Conservation (phyloP, 2,888 invertebrate genomes). For the Flexamia atlantica region DNA sequence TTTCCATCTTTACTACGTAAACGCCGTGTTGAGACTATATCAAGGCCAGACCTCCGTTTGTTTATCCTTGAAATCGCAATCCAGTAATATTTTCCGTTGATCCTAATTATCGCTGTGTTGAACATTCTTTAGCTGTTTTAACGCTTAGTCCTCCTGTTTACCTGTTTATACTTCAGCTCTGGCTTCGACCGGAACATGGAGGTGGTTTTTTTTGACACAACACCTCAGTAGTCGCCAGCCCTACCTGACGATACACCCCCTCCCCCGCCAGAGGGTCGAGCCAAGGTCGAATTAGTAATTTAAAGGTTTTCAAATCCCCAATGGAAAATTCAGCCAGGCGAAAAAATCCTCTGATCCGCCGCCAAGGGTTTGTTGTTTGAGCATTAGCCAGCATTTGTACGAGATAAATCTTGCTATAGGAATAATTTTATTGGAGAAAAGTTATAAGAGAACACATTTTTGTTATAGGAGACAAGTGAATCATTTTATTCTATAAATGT, state of each 20-base stretch:
- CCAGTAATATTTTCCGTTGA: background rate
- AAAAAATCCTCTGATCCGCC: constrained; percentile 12
- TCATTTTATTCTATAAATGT: too few relatives aligned
- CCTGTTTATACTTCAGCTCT: too few relatives aligned
- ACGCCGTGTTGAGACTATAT: background rate
- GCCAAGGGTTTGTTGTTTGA: constrained; percentile 9
- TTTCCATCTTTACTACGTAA: background rate
- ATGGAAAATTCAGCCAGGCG: constrained; percentile 11
- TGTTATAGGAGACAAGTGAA: too few relatives aligned
- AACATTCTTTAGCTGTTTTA: background rate
- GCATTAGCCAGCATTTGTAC: too few relatives aligned
- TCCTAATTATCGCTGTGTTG: background rate
- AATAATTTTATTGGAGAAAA: too few relatives aligned
- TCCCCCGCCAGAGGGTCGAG: background rate
- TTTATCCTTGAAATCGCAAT: background rate
- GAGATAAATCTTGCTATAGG: too few relatives aligned
- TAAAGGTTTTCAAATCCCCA: background rate
- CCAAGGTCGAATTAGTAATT: background rate
- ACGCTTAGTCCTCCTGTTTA: too few relatives aligned
- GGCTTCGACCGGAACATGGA: too few relatives aligned
- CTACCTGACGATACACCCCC: background rate
- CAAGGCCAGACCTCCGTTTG: background rate
- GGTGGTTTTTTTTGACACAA: too few relatives aligned
- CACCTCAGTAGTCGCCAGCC: too few relatives aligned
- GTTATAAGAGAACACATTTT: too few relatives aligned